A percentile compares a stretch with the other conserved stretches of the same genome.
phyloP scores from a whole-genome alignment of 2,797 vertebrate genomes.

The Pogoniulus pusillus region DNA sequence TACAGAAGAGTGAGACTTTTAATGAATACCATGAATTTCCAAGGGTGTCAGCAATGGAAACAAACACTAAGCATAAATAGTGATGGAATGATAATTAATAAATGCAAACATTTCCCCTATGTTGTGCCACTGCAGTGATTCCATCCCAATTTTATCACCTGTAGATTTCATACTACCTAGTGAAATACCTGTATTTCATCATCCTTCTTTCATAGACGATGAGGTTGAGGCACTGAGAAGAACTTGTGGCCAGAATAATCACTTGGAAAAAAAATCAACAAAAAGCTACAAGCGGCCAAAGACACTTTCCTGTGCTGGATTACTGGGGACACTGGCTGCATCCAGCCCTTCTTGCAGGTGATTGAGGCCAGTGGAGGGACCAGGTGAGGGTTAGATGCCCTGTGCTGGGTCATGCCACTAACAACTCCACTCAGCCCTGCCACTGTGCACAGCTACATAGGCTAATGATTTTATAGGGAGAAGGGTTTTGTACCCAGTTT shows the following conservation, averaged over 20 bases:
- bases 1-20: neutral
- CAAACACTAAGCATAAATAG: neutral
- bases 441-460: neutral
- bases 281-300: neutral
- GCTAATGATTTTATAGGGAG: neutral
- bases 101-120: neutral
- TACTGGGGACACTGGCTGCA: accelerated
- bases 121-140: neutral
- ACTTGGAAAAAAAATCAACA: neutral
- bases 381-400: accelerated
- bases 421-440: neutral
- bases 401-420: accelerated
- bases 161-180: neutral
- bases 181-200: neutral
- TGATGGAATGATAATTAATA: neutral
- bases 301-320: accelerated
- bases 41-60: neutral
- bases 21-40: neutral
- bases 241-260: neutral
- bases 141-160: neutral
- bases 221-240: neutral
- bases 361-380: accelerated
- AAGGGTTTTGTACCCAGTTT: neutral
- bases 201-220: neutral
- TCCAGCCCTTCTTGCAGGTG: neutral